Conservation (phyloP, 2,888 invertebrate species). For the Ophion ellenae region DNA sequence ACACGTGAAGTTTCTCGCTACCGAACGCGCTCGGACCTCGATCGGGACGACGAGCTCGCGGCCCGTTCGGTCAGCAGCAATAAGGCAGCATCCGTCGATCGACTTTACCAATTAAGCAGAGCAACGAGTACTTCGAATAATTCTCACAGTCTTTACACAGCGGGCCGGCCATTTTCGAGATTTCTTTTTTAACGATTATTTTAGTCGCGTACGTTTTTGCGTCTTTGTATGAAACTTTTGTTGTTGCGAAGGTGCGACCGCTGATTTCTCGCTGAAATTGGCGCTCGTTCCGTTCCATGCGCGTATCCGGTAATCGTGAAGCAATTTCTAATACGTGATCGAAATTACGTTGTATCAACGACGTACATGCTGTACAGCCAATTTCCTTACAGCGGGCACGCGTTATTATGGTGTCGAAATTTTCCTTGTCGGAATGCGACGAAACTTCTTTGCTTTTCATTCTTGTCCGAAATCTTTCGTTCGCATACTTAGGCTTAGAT, state of each 20-base stretch:
- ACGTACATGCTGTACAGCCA: not conserved
- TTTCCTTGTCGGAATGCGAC: too few relatives aligned
- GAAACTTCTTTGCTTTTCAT: not conserved
- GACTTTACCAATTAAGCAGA: slow-evolving; percentile 7
- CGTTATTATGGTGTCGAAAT: not conserved
- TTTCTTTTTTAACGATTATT: slow-evolving; percentile 32
- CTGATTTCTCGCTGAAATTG: not conserved
- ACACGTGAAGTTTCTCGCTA: slow-evolving; percentile 26
- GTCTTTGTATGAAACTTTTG: slow-evolving; percentile 4
- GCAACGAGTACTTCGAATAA: slow-evolving; percentile 8
- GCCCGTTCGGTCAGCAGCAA: slow-evolving; percentile 38
- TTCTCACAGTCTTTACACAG: slow-evolving; percentile 26
- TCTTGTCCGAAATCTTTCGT: not conserved
- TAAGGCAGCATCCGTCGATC: slow-evolving; percentile 19
- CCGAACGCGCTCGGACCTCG: slow-evolving; percentile 4
- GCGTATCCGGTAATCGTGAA: slow-evolving; percentile 48
- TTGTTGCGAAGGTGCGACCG: not conserved
- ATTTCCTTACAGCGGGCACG: not conserved
- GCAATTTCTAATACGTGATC: slow-evolving; percentile 36
- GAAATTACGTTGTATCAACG: not conserved
- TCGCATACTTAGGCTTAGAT: too few relatives aligned
- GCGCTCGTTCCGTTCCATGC: not conserved
- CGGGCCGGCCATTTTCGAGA: slow-evolving; percentile 21
- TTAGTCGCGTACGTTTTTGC: slow-evolving; percentile 14
- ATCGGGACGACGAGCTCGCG: not conserved